Percentiles rank a stretch among this genome's conserved stretches.
Evolutionary conservation across 2,797 vertebrate genomes (phyloP).

Genomic region (Bradypodion pumilum): DNA sequence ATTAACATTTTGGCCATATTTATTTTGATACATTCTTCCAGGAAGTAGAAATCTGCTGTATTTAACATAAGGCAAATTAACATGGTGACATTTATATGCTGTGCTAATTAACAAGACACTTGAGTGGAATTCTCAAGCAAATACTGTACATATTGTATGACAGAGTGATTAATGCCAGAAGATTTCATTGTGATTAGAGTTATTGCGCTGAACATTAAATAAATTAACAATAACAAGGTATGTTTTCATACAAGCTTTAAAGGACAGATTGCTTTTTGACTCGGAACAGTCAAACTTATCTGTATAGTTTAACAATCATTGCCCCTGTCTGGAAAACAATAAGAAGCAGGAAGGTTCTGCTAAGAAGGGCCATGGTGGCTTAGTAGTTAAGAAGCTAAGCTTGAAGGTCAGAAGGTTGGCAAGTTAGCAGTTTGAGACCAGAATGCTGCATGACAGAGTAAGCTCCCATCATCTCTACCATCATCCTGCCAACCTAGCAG

Average conservation of each 20-base stretch:
- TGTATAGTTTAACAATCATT: slow-evolving; percentile 31
- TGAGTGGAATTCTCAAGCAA: slow-evolving; percentile 65
- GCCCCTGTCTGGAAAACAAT: too few relatives aligned
- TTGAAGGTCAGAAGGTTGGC: too few relatives aligned
- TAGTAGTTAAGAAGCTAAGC: too few relatives aligned
- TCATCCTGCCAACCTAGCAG: too few relatives aligned
- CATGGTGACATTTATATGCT: slow-evolving; percentile 60
- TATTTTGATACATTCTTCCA: slow-evolving; percentile 66
- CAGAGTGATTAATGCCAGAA: slow-evolving; percentile 60
- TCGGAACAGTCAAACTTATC: slow-evolving; percentile 41
- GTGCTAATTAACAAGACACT: slow-evolving; percentile 68
- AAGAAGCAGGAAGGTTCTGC: too few relatives aligned
- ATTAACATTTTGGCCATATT: slow-evolving; percentile 56
- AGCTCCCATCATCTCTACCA: too few relatives aligned
- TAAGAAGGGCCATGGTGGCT: too few relatives aligned
- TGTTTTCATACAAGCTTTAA: slow-evolving; percentile 42
- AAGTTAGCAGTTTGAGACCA: too few relatives aligned
- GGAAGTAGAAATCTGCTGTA: slow-evolving; percentile 53
- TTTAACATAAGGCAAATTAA: slow-evolving; percentile 61
- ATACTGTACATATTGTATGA: slow-evolving; percentile 55
- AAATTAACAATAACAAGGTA: slow-evolving; percentile 64
- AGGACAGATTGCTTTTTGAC: slow-evolving; percentile 50
- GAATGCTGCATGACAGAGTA: too few relatives aligned
- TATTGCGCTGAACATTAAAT: slow-evolving; percentile 56
- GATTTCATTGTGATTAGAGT: slow-evolving; percentile 65